phyloP scores from a whole-genome alignment of 2,797 vertebrate species.

The Sphenopsis melanotis region DNA sequence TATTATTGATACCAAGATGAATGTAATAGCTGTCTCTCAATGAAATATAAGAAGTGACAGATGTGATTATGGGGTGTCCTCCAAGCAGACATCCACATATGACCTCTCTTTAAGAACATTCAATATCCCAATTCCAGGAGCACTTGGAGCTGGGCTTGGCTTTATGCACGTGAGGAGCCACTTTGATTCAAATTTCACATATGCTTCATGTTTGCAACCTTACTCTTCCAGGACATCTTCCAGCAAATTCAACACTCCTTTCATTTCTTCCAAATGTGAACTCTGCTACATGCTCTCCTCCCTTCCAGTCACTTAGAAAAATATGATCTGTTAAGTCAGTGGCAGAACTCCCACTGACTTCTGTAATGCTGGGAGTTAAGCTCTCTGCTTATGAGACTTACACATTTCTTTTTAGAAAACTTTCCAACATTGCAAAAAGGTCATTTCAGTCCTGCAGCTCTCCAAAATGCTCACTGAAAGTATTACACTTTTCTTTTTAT shows the following conservation, averaged over 20 bases:
- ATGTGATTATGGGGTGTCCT: background rate
- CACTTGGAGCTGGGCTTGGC: background rate
- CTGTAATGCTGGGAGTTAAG: constrained; percentile 9
- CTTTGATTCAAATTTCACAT: constrained; percentile 18
- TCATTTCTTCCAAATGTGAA: background rate
- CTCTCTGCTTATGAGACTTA: background rate
- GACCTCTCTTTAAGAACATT: background rate
- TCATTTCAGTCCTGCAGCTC: background rate
- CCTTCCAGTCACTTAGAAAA: background rate
- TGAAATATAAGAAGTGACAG: background rate
- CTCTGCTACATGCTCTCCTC: background rate
- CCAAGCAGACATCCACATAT: background rate
- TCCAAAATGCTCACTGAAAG: background rate
- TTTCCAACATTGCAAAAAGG: background rate
- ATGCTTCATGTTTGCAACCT: constrained; percentile 13
- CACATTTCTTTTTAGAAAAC: background rate
- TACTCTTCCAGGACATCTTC: constrained; percentile 11
- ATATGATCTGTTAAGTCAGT: background rate
- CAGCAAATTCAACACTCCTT: background rate
- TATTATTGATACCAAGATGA: background rate
- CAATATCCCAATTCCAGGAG: background rate
- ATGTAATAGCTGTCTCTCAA: background rate
- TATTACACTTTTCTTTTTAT: background rate
- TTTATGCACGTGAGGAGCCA: background rate
- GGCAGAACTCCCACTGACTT: constrained; percentile 39